phyloP scores from a whole-genome alignment of 2,113 vertebrate genomes.

The Astur gentilis region DNA sequence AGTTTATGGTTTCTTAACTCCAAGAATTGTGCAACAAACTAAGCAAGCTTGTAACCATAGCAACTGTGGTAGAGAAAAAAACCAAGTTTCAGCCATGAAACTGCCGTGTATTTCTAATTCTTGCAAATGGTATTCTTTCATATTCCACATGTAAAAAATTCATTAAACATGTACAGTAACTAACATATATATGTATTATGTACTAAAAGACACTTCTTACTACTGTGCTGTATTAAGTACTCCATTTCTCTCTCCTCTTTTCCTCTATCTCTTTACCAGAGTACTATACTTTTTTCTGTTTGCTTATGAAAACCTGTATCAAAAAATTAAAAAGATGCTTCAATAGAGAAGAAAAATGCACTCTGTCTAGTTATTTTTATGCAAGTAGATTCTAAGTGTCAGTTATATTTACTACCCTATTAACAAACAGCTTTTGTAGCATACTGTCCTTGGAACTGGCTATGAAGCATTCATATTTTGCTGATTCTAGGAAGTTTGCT shows the following conservation, averaged over 20 bases:
- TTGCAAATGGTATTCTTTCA: not conserved
- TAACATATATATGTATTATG: not conserved
- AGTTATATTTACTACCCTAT: not conserved
- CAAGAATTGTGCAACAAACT: not conserved
- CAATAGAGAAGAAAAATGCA: not conserved
- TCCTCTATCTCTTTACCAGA: not conserved
- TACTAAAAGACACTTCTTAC: not conserved
- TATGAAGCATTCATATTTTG: not conserved
- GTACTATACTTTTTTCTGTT: not conserved
- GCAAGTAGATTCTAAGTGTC: not conserved
- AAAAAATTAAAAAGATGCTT: not conserved
- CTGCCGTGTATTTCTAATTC: constrained; percentile 2
- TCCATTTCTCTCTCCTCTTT: not conserved
- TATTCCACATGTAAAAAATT: not conserved
- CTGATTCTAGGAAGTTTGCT: not conserved
- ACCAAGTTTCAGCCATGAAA: not conserved
- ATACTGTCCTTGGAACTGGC: not conserved
- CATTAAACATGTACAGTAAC: not conserved
- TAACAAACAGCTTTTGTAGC: not conserved
- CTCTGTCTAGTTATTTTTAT: not conserved
- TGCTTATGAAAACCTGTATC: not conserved
- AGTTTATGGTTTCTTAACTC: constrained; percentile 26
- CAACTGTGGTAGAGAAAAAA: not conserved
- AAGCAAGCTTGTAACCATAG: constrained; percentile 5
- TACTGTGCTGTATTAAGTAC: not conserved